Percentiles rank a stretch among this genome's conserved stretches.
Evolutionary conservation across 2,113 vertebrate species (phyloP).

Genomic region (Actinemys pallida): DNA sequence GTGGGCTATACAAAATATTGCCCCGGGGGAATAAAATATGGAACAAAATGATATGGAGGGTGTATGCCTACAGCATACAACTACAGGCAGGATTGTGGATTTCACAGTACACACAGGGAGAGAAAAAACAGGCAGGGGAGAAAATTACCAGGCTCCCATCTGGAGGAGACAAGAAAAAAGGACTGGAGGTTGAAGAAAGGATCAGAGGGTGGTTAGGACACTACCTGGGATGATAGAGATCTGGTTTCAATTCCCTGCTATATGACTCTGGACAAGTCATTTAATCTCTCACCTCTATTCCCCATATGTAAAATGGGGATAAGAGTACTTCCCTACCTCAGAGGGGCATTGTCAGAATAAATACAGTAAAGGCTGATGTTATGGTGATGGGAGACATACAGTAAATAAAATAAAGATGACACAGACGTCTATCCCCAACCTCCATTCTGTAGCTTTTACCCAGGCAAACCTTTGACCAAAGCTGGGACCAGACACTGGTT

Average conservation of each 20-base stretch:
- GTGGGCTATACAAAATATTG: fast-evolving
- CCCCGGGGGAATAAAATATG: not conserved
- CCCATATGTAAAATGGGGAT: not conserved
- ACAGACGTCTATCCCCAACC: not conserved
- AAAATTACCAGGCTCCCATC: not conserved
- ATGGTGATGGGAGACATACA: not conserved
- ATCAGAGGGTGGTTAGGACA: fast-evolving
- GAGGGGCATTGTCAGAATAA: not conserved
- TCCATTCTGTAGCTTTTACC: not conserved
- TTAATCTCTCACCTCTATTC: not conserved
- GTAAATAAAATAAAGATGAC: not conserved
- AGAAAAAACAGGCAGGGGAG: not conserved
- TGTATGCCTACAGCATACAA: not conserved
- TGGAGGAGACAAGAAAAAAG: fast-evolving
- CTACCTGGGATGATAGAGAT: fast-evolving
- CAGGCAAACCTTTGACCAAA: not conserved
- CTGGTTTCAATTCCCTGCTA: not conserved
- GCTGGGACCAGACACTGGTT: not conserved
- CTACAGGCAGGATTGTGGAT: not conserved
- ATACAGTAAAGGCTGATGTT: not conserved
- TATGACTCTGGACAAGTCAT: not conserved
- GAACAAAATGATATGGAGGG: fast-evolving
- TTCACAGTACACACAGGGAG: not conserved
- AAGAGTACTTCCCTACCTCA: not conserved
- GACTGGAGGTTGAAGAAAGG: not conserved